Conservation (phyloP, 1,140 invertebrate genomes). For the Habropoda laboriosa region DNA sequence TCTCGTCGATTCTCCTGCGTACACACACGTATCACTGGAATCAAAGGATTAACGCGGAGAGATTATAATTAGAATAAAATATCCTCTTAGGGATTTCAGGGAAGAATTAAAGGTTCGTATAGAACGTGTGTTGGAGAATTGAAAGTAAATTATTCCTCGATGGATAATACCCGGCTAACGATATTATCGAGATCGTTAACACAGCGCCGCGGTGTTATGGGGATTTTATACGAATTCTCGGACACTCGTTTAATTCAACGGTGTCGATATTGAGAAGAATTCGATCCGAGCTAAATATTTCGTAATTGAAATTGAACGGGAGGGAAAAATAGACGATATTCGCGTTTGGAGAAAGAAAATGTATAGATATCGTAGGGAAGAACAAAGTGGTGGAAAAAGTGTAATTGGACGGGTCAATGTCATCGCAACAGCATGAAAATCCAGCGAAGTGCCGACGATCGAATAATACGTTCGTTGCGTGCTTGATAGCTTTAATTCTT, state of each 20-base stretch:
- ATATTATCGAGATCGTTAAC: not conserved
- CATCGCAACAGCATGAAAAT: not conserved
- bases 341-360: not conserved
- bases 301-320: not conserved
- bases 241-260: not conserved
- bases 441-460: not conserved
- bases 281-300: not conserved
- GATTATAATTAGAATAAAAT: not conserved
- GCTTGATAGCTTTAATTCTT: constrained; percentile 1
- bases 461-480: not conserved
- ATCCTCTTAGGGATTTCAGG: not conserved
- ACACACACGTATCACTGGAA: too few relatives aligned
- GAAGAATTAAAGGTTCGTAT: not conserved
- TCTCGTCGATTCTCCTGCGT: not conserved
- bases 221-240: not conserved
- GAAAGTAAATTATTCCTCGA: not conserved
- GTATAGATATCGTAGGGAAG: not conserved
- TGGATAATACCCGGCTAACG: too few relatives aligned
- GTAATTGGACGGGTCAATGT: not conserved
- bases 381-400: not conserved
- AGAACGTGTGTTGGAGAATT: not conserved
- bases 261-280: not conserved
- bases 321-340: not conserved
- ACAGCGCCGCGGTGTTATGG: not conserved
- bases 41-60: not conserved